phyloP scores from a whole-genome alignment of 2,113 vertebrate genomes.

The Atrichornis clamosus region DNA sequence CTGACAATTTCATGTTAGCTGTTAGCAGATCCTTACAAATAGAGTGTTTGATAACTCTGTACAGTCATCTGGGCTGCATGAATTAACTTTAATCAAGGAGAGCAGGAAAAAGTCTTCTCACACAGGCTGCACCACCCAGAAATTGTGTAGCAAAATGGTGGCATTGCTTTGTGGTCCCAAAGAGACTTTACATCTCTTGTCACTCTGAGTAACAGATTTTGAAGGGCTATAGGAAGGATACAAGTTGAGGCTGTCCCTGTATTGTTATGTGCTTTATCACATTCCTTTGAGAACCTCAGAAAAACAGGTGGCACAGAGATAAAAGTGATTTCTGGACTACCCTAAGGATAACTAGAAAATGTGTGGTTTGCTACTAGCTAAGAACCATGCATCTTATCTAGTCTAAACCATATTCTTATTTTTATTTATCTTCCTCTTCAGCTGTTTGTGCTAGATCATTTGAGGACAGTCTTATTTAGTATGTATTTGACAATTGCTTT shows the following conservation, averaged over 20 bases:
- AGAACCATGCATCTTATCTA: background rate
- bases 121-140: background rate
- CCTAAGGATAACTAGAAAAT: background rate
- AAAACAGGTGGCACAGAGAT: background rate
- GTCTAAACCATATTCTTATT: background rate
- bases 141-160: background rate
- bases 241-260: background rate
- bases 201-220: background rate
- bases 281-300: background rate
- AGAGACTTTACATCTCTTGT: background rate
- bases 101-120: background rate
- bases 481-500: background rate
- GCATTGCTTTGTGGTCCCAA: background rate
- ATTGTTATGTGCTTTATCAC: background rate
- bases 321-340: background rate
- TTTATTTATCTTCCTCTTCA: background rate
- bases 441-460: background rate
- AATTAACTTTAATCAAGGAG: slow-evolving; percentile 6
- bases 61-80: background rate
- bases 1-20: background rate
- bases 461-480: background rate
- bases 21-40: background rate
- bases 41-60: background rate
- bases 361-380: background rate
- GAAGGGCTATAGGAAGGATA: background rate